Evolutionary conservation across 2,888 invertebrate species (phyloP).

Genomic region (Drosophila parthenogenetica): DNA sequence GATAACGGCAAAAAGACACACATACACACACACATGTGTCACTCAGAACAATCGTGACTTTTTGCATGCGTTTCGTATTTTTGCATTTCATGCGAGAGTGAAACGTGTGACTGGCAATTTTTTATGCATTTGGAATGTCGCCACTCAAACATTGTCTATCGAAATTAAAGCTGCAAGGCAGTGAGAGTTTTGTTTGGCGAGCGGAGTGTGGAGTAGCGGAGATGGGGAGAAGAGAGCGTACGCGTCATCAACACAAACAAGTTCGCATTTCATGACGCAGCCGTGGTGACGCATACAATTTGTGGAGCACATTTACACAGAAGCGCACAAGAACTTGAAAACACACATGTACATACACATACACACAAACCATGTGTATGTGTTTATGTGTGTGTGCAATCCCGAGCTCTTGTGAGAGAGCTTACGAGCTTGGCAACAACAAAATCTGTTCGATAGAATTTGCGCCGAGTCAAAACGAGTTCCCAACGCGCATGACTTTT

Average conservation of each 20-base stretch:
- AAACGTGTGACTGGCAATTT: constrained; percentile 45
- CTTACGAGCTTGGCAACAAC: constrained; percentile 72
- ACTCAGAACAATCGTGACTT: constrained; percentile 29
- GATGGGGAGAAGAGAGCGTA: neutral
- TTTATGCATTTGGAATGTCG: constrained; percentile 44
- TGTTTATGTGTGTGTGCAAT: constrained; percentile 25
- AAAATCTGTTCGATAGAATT: constrained; percentile 54
- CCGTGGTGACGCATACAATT: constrained; percentile 63
- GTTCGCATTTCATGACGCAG: constrained; percentile 65
- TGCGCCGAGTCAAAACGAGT: constrained; percentile 49
- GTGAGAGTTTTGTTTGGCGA: neutral
- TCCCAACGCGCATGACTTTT: constrained; percentile 47
- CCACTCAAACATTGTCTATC: constrained; percentile 19
- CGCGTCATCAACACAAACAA: constrained; percentile 59
- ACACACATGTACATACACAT: neutral
- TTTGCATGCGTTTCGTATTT: constrained; percentile 8
- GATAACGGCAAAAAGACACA: constrained; percentile 3
- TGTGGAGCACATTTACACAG: constrained; percentile 9
- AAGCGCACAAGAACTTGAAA: constrained; percentile 4
- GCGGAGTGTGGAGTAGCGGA: neutral
- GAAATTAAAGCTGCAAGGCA: constrained; percentile 14
- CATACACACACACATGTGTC: constrained; percentile 3
- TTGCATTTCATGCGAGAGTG: constrained; percentile 51
- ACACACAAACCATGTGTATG: neutral
- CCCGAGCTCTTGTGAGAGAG: constrained; percentile 37